These are phyloP conservation scores for Eumaeus atala DNA, from an alignment of 1,140 invertebrate species.

Conservation along the genomic window DNA sequence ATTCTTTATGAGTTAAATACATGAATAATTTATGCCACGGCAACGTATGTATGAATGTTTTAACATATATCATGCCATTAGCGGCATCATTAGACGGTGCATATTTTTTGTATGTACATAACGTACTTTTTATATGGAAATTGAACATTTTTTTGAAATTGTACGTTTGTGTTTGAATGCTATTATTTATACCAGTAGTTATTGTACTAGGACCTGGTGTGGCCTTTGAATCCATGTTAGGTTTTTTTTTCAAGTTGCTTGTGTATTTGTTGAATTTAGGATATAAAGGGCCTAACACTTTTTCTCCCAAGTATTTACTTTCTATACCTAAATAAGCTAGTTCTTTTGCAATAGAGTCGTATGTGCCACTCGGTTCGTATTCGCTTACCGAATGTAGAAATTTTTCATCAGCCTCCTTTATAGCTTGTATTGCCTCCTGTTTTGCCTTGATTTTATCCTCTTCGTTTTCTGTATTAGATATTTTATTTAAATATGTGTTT, in stretches of 20 bases:
- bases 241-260: background rate
- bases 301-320: slow-evolving; percentile 8
- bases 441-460: background rate
- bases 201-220: slow-evolving; percentile 4
- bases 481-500: background rate
- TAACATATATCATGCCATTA: too few relatives aligned
- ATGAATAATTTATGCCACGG: slow-evolving; percentile 12
- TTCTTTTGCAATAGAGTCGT: slow-evolving; percentile 10
- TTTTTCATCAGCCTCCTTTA: slow-evolving; percentile 10
- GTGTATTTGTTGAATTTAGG: slow-evolving; percentile 12
- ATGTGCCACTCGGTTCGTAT: slow-evolving; percentile 1
- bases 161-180: background rate
- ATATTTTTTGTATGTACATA: too few relatives aligned
- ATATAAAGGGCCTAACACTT: slow-evolving; percentile 13
- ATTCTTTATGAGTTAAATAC: slow-evolving; percentile 9
- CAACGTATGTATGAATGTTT: slow-evolving; percentile 11
- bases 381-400: slow-evolving; percentile 7
- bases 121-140: too few relatives aligned
- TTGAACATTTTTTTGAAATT: background rate
- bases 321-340: slow-evolving; percentile 13
- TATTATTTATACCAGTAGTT: background rate
- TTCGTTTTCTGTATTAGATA: background rate
- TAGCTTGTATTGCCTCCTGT: background rate
- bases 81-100: too few relatives aligned
- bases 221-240: background rate